Evolutionary conservation across 2,797 vertebrate species (phyloP).

Genomic region (Cyprinodon diabolis): DNA sequence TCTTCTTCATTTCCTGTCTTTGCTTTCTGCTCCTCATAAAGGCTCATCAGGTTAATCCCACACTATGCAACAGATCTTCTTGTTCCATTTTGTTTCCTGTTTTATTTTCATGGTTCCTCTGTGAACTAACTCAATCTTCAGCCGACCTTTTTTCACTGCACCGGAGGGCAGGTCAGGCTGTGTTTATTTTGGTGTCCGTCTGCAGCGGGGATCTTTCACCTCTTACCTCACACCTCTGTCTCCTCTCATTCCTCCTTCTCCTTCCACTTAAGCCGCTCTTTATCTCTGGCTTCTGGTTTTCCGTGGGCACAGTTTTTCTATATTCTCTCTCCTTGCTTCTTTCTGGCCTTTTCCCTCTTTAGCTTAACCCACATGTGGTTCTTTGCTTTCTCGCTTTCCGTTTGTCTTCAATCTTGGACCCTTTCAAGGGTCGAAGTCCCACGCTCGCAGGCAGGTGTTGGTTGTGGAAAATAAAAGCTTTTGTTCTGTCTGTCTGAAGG

Average conservation of each 20-base stretch:
- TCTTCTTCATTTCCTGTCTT: slow-evolving; percentile 19
- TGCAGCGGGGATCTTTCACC: slow-evolving; percentile 37
- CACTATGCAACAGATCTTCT: neutral
- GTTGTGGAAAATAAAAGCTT: neutral
- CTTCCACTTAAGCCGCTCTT: slow-evolving; percentile 29
- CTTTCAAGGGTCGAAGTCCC: neutral
- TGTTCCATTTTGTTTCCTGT: slow-evolving; percentile 4
- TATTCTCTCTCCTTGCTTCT: neutral
- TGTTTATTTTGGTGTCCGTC: slow-evolving; percentile 49
- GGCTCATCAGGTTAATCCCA: slow-evolving; percentile 9
- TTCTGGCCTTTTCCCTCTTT: neutral
- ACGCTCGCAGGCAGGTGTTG: neutral
- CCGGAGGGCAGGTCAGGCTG: slow-evolving; percentile 27
- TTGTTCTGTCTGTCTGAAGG: neutral
- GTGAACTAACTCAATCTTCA: slow-evolving; percentile 26
- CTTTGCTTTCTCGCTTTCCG: neutral
- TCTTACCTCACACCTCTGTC: slow-evolving; percentile 36
- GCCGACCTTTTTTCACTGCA: slow-evolving; percentile 23
- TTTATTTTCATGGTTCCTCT: slow-evolving; percentile 14
- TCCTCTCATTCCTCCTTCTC: slow-evolving; percentile 34
- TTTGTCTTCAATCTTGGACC: neutral
- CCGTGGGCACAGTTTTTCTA: neutral
- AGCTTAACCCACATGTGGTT: slow-evolving; percentile 4
- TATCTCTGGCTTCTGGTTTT: slow-evolving; percentile 29
- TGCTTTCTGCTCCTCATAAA: slow-evolving; percentile 21